Conservation (phyloP, 2,888 invertebrate genomes). For the Lycocerus yunnanus region DNA sequence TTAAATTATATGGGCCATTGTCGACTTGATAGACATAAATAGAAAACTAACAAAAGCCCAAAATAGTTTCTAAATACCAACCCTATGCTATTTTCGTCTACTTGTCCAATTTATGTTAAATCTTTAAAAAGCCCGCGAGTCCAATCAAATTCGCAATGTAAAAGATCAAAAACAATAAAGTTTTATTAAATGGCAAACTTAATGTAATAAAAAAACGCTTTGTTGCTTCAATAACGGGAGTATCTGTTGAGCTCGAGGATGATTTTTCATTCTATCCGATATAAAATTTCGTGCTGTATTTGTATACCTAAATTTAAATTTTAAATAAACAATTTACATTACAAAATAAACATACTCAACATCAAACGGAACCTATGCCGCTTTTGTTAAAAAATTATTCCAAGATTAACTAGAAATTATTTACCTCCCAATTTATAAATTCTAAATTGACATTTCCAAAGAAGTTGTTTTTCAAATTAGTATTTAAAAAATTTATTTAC, state of each 20-base stretch:
- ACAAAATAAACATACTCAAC: neutral
- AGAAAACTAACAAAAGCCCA: neutral
- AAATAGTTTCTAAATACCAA: neutral
- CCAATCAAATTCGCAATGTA: neutral
- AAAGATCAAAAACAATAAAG: neutral
- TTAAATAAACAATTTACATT: neutral
- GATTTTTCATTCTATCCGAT: neutral
- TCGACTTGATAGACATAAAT: neutral
- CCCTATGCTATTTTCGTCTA: neutral
- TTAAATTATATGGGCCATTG: constrained; percentile 6
- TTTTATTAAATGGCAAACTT: neutral
- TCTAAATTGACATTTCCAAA: too few relatives aligned
- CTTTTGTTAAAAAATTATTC: neutral
- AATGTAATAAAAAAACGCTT: neutral
- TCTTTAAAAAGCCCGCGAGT: neutral
- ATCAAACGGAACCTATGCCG: neutral
- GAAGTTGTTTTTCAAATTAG: too few relatives aligned
- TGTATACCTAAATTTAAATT: neutral
- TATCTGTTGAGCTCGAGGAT: neutral
- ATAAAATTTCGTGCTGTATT: neutral
- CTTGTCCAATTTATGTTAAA: neutral
- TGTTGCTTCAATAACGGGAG: neutral
- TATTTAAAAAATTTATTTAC: too few relatives aligned
- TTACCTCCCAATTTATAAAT: neutral
- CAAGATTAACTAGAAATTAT: neutral